Conservation (phyloP, 2,888 invertebrate genomes). For the Amphipyra berbera region DNA sequence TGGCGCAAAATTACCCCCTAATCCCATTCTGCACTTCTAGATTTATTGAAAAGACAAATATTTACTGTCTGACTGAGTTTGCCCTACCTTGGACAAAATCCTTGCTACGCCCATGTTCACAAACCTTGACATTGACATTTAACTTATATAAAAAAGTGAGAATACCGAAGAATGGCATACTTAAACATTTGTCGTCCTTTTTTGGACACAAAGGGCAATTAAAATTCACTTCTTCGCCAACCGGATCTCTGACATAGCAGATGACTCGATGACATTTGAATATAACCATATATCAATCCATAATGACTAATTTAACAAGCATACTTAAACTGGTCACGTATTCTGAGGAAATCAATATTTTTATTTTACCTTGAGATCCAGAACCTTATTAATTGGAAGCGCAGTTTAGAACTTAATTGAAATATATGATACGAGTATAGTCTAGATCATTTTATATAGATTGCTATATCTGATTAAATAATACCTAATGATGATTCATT, state of each 20-base stretch:
- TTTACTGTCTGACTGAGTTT: too few species aligned
- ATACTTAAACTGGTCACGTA: constrained; percentile 44
- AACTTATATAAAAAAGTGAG: too few species aligned
- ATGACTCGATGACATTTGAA: constrained; percentile 16
- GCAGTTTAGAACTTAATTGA: too few species aligned
- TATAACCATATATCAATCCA: constrained; percentile 22
- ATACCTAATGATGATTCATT: constrained; percentile 17
- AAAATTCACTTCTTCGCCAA: neutral
- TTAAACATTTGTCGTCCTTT: neutral
- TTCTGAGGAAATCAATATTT: constrained; percentile 34
- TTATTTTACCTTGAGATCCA: constrained; percentile 32
- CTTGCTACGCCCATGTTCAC: too few species aligned
- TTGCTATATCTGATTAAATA: constrained; percentile 12
- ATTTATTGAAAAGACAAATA: too few species aligned
- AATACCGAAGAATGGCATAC: too few species aligned
- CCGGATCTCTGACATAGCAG: constrained; percentile 11
- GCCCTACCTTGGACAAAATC: too few species aligned
- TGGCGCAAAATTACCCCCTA: too few species aligned
- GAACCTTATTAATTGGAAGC: neutral
- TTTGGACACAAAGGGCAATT: constrained; percentile 3
- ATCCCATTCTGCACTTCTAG: too few species aligned
- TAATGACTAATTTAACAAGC: constrained; percentile 26
- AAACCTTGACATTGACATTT: too few species aligned
- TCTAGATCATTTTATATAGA: constrained; percentile 8
- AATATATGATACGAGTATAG: constrained; percentile 10